Percentiles rank a stretch among this genome's conserved stretches.
phyloP scores from a whole-genome alignment of 2,888 invertebrate species.

The Masnerella sp. region DNA sequence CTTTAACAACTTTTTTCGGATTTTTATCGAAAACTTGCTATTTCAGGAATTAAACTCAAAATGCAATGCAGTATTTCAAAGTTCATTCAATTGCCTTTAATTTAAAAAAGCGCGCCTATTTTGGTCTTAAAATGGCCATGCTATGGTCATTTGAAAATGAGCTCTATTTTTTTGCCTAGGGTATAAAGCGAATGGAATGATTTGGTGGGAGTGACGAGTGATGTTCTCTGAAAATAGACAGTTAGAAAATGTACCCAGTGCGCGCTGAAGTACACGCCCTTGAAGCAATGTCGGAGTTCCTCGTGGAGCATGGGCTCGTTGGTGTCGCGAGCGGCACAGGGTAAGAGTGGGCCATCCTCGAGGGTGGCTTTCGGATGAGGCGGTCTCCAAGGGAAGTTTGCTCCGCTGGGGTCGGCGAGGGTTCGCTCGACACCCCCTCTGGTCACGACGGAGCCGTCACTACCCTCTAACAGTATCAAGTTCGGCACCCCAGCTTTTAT shows the following conservation, averaged over 20 bases:
- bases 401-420: slow-evolving; percentile 83
- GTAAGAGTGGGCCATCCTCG: slow-evolving; percentile 74
- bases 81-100: too few relatives aligned
- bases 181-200: too few relatives aligned
- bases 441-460: slow-evolving; percentile 84
- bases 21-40: too few relatives aligned
- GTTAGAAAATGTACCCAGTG: slow-evolving; percentile 87
- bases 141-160: too few relatives aligned
- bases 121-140: too few relatives aligned
- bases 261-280: slow-evolving; percentile 92
- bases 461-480: slow-evolving; percentile 83
- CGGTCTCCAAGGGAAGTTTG: slow-evolving; percentile 88
- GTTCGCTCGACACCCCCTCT: slow-evolving; percentile 82
- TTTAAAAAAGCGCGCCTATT: too few relatives aligned
- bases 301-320: slow-evolving; percentile 79
- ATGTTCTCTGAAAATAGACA: slow-evolving; percentile 11
- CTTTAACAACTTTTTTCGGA: too few relatives aligned
- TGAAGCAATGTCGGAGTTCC: slow-evolving; percentile 82
- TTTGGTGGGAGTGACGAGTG: neutral
- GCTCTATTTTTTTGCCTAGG: too few relatives aligned
- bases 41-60: too few relatives aligned
- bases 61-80: too few relatives aligned
- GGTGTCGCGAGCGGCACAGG: slow-evolving; percentile 73
- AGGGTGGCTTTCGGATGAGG: slow-evolving; percentile 79
- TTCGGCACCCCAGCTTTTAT: slow-evolving; percentile 88